Conservation (phyloP, 2,888 invertebrate species). For the Drosophila quinaria region DNA sequence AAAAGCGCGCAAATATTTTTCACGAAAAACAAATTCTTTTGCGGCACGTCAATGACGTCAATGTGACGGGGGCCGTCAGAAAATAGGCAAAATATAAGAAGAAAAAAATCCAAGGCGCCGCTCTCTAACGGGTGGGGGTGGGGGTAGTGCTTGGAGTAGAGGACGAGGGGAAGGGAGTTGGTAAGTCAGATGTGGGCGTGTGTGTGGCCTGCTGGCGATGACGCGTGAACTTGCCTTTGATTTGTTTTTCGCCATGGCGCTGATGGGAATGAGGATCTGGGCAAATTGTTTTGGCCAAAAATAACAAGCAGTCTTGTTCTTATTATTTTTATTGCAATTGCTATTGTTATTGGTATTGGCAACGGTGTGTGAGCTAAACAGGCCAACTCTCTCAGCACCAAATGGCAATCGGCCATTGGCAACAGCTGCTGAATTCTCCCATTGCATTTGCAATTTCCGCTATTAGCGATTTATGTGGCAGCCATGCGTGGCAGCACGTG, state of each 20-base stretch:
- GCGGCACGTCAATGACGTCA: conserved; percentile 78
- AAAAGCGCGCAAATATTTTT: conserved; percentile 72
- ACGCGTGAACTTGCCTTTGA: conserved; percentile 80
- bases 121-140: conserved; percentile 3
- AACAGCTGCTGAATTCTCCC: conserved; percentile 6
- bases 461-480: conserved; percentile 61
- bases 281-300: conserved; percentile 59
- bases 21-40: conserved; percentile 78
- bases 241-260: conserved; percentile 60
- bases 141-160: not conserved
- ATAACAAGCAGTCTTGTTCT: conserved; percentile 55
- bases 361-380: not conserved
- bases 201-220: conserved; percentile 63
- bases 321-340: conserved; percentile 26
- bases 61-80: conserved; percentile 68
- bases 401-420: conserved; percentile 1
- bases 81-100: conserved; percentile 7
- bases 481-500: conserved; percentile 73
- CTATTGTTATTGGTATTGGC: conserved; percentile 9
- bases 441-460: conserved; percentile 53
- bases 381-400: not conserved
- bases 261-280: conserved; percentile 39
- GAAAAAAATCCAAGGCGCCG: conserved; percentile 39
- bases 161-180: not conserved
- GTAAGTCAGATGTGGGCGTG: conserved; percentile 14